These are phyloP conservation scores for Dysdera silvatica DNA, from an alignment of 1,140 invertebrate genomes.

Conservation along the genomic window DNA sequence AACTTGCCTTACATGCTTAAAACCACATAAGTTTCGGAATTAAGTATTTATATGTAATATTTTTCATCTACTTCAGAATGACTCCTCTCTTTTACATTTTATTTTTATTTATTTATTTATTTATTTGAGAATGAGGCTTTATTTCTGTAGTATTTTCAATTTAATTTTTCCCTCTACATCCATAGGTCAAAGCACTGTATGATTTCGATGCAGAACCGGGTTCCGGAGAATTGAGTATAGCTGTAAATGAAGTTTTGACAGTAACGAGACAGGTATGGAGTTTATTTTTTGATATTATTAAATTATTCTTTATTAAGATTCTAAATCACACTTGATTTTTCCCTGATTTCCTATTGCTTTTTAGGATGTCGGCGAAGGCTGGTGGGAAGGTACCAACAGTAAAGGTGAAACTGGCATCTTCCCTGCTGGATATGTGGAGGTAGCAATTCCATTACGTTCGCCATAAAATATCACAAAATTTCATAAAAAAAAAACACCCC, in stretches of 20 bases:
- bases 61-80: too few species aligned
- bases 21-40: too few species aligned
- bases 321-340: background rate
- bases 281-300: background rate
- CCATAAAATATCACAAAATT: too few species aligned
- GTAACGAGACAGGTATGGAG: constrained; percentile 62
- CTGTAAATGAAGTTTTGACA: constrained; percentile 70
- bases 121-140: background rate
- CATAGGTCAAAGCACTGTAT: constrained; percentile 59
- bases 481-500: too few species aligned
- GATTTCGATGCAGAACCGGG: constrained; percentile 81
- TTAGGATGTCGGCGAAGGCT: constrained; percentile 32
- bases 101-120: too few species aligned
- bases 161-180: background rate
- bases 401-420: constrained; percentile 75
- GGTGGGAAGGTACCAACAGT: constrained; percentile 67
- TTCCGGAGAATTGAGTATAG: constrained; percentile 75
- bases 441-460: background rate
- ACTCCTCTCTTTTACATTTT: too few species aligned
- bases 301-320: too few species aligned
- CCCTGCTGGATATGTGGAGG: constrained; percentile 82
- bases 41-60: too few species aligned
- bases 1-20: too few species aligned
- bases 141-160: background rate
- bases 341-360: background rate